Conservation (phyloP, 1,140 invertebrate species). For the Stegodyphus dumicola region DNA sequence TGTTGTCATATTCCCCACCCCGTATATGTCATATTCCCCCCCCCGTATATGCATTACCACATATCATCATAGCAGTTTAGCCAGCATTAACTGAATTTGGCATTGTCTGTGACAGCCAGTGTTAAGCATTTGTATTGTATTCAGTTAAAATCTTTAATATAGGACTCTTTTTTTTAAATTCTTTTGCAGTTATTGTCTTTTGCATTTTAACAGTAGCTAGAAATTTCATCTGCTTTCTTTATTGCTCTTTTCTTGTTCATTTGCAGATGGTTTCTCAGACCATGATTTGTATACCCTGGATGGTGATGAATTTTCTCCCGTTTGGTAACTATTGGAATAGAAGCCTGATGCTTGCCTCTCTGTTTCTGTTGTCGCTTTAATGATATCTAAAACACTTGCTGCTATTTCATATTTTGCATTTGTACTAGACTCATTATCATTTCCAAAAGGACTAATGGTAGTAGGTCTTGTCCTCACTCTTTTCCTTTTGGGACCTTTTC, state of each 20-base stretch:
- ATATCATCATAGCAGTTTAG: no score
- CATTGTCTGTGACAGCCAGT: no score
- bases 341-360: conserved; percentile 21
- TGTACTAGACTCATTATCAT: conserved; percentile 11
- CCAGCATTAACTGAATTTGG: no score
- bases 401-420: conserved; percentile 50
- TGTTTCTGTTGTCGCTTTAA: conserved; percentile 51
- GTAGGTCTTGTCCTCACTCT: neutral
- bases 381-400: conserved; percentile 49
- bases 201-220: no score
- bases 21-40: no score
- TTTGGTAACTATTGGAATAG: conserved; percentile 27
- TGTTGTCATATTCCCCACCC: no score
- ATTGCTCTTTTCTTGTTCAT: neutral
- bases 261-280: neutral
- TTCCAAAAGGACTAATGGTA: neutral
- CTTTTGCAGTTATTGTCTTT: no score
- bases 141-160: no score
- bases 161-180: no score
- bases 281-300: conserved; percentile 9
- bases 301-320: conserved; percentile 1
- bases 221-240: no score
- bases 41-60: no score
- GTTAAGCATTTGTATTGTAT: no score
- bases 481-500: conserved; percentile 15